Evolutionary conservation across 2,888 invertebrate species (phyloP).

Genomic region (Scelioninae gen. 2): DNA sequence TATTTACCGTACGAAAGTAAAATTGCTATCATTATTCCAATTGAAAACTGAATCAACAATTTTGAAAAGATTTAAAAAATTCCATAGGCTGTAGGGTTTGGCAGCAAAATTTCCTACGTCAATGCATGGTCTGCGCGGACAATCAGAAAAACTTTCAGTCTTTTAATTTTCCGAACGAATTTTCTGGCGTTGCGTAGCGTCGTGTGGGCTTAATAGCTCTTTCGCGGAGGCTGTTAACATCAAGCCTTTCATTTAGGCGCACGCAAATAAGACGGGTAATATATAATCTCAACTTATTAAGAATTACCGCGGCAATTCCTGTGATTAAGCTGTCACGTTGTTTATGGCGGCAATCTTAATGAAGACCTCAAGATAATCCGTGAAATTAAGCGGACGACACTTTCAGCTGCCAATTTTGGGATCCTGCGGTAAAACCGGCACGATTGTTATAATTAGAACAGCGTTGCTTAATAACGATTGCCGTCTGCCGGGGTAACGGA

Average conservation of each 20-base stretch:
- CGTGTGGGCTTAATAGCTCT: conserved; percentile 24
- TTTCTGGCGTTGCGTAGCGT: conserved; percentile 5
- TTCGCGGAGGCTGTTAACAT: conserved; percentile 45
- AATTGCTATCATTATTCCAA: too few relatives aligned
- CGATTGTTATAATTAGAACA: conserved; percentile 9
- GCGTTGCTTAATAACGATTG: background rate
- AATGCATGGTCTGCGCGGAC: too few relatives aligned
- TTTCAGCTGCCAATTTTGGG: conserved; percentile 2
- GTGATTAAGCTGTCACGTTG: conserved; percentile 55
- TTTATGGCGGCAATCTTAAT: conserved; percentile 51
- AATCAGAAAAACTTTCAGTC: too few relatives aligned
- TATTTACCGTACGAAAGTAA: too few relatives aligned
- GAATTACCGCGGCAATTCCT: conserved; percentile 42
- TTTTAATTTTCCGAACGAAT: conserved; percentile 24
- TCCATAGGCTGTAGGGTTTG: too few relatives aligned
- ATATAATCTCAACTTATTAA: conserved; percentile 41
- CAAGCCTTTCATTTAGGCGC: conserved; percentile 39
- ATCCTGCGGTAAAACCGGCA: background rate
- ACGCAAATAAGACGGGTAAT: conserved; percentile 49
- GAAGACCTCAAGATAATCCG: conserved; percentile 43
- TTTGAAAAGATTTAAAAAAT: too few relatives aligned
- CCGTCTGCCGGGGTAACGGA: background rate
- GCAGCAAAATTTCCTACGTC: too few relatives aligned
- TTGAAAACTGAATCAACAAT: too few relatives aligned
- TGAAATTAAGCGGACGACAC: conserved; percentile 24